Evolutionary conservation across 2,888 invertebrate genomes (phyloP).

Genomic region (Netelia virgata): DNA sequence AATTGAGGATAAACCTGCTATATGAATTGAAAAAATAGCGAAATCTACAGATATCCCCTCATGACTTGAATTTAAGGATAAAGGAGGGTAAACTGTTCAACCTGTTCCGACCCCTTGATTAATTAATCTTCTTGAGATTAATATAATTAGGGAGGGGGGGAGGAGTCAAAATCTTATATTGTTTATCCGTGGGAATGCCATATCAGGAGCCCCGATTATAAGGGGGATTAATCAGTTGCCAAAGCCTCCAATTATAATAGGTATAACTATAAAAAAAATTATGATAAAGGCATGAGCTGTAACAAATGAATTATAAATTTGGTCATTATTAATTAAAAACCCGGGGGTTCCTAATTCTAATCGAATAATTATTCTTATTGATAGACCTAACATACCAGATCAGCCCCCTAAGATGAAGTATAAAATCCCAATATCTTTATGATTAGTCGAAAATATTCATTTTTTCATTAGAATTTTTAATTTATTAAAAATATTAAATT

Average conservation of each 20-base stretch:
- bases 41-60: slow-evolving; percentile 90
- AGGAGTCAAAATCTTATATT: slow-evolving; percentile 94
- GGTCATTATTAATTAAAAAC: slow-evolving; percentile 89
- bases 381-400: slow-evolving; percentile 90
- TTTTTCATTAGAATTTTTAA: slow-evolving; percentile 85
- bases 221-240: slow-evolving; percentile 93
- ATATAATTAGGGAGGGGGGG: slow-evolving; percentile 89
- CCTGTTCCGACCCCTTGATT: slow-evolving; percentile 91
- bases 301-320: slow-evolving; percentile 92
- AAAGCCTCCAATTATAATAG: slow-evolving; percentile 92
- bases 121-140: slow-evolving; percentile 88
- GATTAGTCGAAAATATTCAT: slow-evolving; percentile 90
- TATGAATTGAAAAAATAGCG: slow-evolving; percentile 91
- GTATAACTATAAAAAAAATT: slow-evolving; percentile 93
- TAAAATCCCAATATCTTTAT: slow-evolving; percentile 90
- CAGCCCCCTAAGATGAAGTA: slow-evolving; percentile 88
- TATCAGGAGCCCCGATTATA: slow-evolving; percentile 92
- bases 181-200: slow-evolving; percentile 94
- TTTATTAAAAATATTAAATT: slow-evolving; percentile 63
- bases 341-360: slow-evolving; percentile 90
- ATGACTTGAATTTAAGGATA: slow-evolving; percentile 88
- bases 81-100: slow-evolving; percentile 92
- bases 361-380: slow-evolving; percentile 90
- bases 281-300: slow-evolving; percentile 93
- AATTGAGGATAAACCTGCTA: slow-evolving; percentile 91